Base-by-base conservation (phyloP, 1,140 invertebrate species). In the Drosophila lacteicornis region DNA sequence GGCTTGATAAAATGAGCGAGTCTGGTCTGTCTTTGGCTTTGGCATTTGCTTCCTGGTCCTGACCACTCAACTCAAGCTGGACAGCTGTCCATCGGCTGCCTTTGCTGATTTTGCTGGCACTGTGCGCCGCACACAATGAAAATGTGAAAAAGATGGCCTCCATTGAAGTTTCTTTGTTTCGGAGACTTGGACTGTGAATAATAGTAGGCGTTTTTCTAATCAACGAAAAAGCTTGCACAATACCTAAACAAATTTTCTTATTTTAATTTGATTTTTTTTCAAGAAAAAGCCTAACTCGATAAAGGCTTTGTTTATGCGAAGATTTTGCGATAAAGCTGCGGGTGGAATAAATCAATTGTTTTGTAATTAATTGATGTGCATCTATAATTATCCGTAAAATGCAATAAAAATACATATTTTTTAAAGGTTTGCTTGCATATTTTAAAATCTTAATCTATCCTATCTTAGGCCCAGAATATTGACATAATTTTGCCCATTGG, bases 21-120 rank as follows among this genome's bases (percentile, higher is more conserved):
- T 59, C 36, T 59, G 62, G 27, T 25, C 27, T 58, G 40, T 40
- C 43, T 58, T 58, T 67, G 59, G 60, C 30, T 50, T 5, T 70
- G 59, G 46, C 66, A 58, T 69, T 76, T 65, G 53, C 75, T 79
- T 79, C 76, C 76, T 79, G 69, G 69, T 73, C 69, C 43, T 42
- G 55, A 53, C 68, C 68, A 71, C 68, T 73, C 69, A 59, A 40
- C 67, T 38, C 67, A 53, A 42, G 25, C 51, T 46, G 66, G 75
- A 60, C 75, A 63, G 75, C 75, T 70, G 65, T 76, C 75, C 62
- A 47, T 70, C 53, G 75, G 38, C 11, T 8, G 33, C 40, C 27
- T 19, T 25, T 36, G 59, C 30, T 30, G 27, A 30, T 30, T 30
- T 30, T 7, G 17, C 42, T 47, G 17, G 40, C 36, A 19, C 25